phyloP scores from a whole-genome alignment of 2,113 vertebrate species.

The Asarcornis scutulata region DNA sequence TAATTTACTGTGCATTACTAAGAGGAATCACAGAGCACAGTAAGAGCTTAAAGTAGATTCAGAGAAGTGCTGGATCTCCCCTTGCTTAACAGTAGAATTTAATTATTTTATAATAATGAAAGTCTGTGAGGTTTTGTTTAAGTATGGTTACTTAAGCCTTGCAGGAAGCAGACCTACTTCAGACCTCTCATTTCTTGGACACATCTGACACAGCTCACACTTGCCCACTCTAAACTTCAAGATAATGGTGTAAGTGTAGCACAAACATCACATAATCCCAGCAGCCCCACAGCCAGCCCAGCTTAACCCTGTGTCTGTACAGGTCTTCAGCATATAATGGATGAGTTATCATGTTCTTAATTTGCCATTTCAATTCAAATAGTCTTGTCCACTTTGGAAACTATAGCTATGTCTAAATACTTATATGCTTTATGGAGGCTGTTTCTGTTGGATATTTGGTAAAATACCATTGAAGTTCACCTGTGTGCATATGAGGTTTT shows the following conservation, averaged over 20 bases:
- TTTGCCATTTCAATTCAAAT: neutral
- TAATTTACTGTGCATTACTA: constrained; percentile 62
- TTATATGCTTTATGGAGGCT: neutral
- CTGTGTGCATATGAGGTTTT: neutral
- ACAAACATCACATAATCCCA: neutral
- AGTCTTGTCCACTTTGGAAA: neutral
- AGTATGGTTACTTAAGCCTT: neutral
- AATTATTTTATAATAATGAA: constrained; percentile 38
- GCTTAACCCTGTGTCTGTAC: neutral
- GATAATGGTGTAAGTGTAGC: neutral
- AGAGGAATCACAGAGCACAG: constrained; percentile 41
- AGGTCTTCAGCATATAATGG: neutral
- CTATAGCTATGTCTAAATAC: neutral
- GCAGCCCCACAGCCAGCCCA: neutral
- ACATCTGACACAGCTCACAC: neutral
- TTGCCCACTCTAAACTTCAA: neutral
- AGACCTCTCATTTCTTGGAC: neutral
- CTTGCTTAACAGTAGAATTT: constrained; percentile 35
- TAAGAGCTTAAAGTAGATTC: constrained; percentile 37
- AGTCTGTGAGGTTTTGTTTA: neutral
- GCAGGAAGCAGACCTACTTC: neutral
- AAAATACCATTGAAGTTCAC: neutral
- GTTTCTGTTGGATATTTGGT: neutral
- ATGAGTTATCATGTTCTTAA: neutral
- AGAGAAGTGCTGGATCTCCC: constrained; percentile 46